Evolutionary conservation across 2,888 invertebrate genomes (phyloP), one percentile per base, ranked within the genome.

Genomic region (Leucophenga maculata): DNA sequence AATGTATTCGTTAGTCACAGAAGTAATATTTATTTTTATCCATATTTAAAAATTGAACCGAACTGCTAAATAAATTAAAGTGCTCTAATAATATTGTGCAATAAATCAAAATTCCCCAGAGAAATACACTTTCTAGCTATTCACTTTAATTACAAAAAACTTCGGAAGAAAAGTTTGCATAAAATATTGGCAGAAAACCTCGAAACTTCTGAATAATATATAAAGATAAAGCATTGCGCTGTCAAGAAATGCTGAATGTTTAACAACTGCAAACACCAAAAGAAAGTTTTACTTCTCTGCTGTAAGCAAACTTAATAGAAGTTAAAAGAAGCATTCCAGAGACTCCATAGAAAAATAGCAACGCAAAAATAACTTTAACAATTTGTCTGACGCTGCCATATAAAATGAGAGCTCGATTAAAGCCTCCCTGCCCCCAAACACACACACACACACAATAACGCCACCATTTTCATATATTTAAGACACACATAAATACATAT

Each of bases 161-260:
- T 39, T 39, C 39, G 1, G 8, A 39, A 8, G 8, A 39, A 39
- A 39, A 39, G 39, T 39, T 11, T 8, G 11, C 3, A 39, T 39
- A 39, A 39, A 6, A 11, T 39, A 39, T 39, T 39, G 39, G 9
- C 8, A 39, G 8, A 39, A 6, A 39, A 39, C 11, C 8, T 9
- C 11, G 39, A 39, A 39, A 11, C 39, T 11, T n/a, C 22, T 64
- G 26, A 72, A 72, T 72, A 69, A 72, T 72, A 57, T 64, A 72
- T 67, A 44, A 65, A 69, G 62, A 54, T 20, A 69, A 72, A 69
- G 72, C 69, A 65, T 72, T 55, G 67, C 67, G 67, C 67, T 72
- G 69, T 72, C 72, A 72, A 72, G 69, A 65, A 72, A 69, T 65
- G 65, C 55, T 64, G 48, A 70, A 65, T 57, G 62, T 64, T 64